These are phyloP conservation scores for Chymomyza caudatula DNA, from an alignment of 2,888 invertebrate species.

Conservation along the genomic window DNA sequence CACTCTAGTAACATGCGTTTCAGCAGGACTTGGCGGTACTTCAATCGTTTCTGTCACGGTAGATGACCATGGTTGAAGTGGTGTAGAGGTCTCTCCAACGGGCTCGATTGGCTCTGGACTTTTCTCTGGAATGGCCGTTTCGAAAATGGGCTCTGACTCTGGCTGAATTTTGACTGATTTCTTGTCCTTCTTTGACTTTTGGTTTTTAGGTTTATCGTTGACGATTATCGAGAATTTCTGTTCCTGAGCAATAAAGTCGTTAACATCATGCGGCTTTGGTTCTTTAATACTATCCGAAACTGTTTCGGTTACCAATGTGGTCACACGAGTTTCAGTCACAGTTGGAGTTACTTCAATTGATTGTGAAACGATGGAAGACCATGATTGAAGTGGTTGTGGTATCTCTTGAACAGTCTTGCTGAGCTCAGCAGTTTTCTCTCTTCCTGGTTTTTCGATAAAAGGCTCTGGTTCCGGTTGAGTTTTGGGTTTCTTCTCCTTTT, in stretches of 20 bases:
- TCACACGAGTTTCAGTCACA: background rate
- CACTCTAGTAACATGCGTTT: background rate
- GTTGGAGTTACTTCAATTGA: slow-evolving; percentile 18
- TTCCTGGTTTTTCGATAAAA: background rate
- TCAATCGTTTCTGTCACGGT: slow-evolving; percentile 9
- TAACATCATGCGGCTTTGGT: background rate
- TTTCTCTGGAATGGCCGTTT: slow-evolving; percentile 4
- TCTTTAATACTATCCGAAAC: slow-evolving; percentile 7
- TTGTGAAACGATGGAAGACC: slow-evolving; percentile 52
- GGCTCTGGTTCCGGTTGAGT: background rate
- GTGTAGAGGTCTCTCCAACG: background rate
- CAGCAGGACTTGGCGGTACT: background rate
- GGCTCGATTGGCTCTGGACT: background rate
- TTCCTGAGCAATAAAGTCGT: slow-evolving; percentile 36
- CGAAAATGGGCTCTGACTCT: background rate
- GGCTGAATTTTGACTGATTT: slow-evolving; percentile 8
- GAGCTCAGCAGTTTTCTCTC: background rate
- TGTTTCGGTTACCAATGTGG: background rate
- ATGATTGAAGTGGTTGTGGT: background rate
- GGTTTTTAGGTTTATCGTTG: slow-evolving; percentile 29
- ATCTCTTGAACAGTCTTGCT: background rate
- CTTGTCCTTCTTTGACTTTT: slow-evolving; percentile 40
- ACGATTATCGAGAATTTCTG: slow-evolving; percentile 31
- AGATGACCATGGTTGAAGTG: background rate
- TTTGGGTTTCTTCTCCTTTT: slow-evolving; percentile 6